Base-by-base conservation (phyloP, 2,888 invertebrate genomes). In the Leptopilina syphax region DNA sequence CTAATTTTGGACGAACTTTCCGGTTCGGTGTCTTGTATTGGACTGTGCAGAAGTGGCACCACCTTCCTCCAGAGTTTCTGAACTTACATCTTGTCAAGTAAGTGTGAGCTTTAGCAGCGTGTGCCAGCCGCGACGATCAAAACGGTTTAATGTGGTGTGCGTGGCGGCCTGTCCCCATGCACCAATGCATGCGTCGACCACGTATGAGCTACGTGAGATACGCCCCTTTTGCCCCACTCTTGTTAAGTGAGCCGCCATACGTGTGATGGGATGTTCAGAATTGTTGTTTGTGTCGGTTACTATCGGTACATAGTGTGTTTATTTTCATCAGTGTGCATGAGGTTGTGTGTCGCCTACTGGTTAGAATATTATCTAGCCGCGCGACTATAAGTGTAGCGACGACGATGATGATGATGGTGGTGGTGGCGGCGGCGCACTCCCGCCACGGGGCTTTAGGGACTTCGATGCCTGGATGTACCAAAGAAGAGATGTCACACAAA, bases 11-110 rank as follows among this genome's bases (percentile, higher is more conserved):
- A 85, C 88, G 89, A 90, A 90, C 91, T 90, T 89, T 89, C 90
- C 91, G 90, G 90, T 89, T 89, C 92, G 92, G 90, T 89, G 91
- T 90, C 92, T 91, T 89, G 90, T 89, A 88, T 91, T 89, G 92
- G 91, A 92, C 92, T 92, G 92, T 91, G 91, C 89, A 88, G 89
- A 89, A 89, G 89, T 90, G 89, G 86, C 80, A 79, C 79, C 84
- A 82, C 82, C 73, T 73, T 73, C 91, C 50, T 10, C 91, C 44
- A 44, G 44, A 91, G 88, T 91, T 91, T 90, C 88, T 87, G 90
- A 91, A 91, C 90, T 91, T 91, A 91, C 91, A 90, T 91, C 91
- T 91, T 91, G 91, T 91, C 91, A 88, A 91, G 90, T 90, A 89
- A 91, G 91, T 90, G 91, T 88, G 91, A 91, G 91, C 91, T 91